Evolutionary conservation across 2,113 vertebrate genomes (phyloP).

Genomic region (Thunnus thynnus): DNA sequence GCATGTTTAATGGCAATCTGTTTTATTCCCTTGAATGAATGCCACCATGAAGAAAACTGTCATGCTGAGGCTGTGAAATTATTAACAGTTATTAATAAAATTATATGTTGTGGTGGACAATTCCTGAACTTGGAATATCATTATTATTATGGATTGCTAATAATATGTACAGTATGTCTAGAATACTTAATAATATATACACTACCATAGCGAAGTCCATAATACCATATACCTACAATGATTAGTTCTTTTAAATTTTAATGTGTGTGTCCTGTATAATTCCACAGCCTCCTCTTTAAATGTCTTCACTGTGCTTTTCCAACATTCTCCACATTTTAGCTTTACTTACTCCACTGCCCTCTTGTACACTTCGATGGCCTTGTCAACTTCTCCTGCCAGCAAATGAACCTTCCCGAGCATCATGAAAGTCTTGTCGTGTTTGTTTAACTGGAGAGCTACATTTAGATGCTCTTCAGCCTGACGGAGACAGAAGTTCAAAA

Average conservation of each 20-base stretch:
- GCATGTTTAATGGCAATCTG: background rate
- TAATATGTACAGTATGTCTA: background rate
- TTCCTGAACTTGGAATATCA: background rate
- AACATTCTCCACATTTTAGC: background rate
- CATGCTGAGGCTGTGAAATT: constrained; percentile 3
- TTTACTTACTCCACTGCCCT: constrained; percentile 93
- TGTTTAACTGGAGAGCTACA: constrained; percentile 91
- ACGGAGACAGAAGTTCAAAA: constrained; percentile 40
- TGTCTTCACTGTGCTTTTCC: background rate
- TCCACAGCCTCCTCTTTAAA: background rate
- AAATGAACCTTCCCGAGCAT: constrained; percentile 94
- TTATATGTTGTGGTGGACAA: background rate
- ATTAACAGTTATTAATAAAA: constrained; percentile 2
- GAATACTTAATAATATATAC: background rate
- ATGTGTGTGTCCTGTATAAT: background rate
- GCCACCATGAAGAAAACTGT: constrained; percentile 3
- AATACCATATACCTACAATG: background rate
- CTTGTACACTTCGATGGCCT: constrained; percentile 93
- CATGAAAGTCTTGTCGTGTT: constrained; percentile 92
- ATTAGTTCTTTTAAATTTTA: background rate
- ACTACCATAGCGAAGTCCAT: background rate
- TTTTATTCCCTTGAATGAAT: background rate
- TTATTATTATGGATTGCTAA: background rate
- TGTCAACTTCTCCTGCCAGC: constrained; percentile 89
- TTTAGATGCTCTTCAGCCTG: constrained; percentile 94